A percentile compares a stretch with the other conserved stretches of the same genome.
Conservation (phyloP, 35 echinoderm and acorn worm genomes). For the Ophiothrix spiculata region DNA sequence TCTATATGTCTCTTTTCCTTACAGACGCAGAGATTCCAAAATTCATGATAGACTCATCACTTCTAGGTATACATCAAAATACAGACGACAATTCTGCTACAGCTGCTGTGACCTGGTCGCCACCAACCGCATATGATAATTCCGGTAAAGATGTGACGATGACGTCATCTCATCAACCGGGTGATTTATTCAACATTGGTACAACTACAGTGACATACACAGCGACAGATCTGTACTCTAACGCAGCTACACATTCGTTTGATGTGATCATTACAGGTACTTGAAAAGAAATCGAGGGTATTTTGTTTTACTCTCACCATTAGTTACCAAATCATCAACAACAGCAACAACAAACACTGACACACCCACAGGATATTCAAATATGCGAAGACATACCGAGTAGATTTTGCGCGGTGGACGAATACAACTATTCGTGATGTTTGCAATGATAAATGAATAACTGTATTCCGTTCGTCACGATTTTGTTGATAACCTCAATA, state of each 20-base stretch:
- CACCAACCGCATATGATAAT: slow-evolving; percentile 48
- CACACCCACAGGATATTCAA: background rate
- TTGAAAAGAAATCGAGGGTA: background rate
- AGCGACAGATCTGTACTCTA: slow-evolving; percentile 34
- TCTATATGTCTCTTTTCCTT: background rate
- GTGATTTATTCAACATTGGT: slow-evolving; percentile 46
- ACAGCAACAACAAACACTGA: background rate
- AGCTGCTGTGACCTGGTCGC: slow-evolving; percentile 38
- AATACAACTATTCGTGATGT: too few relatives aligned
- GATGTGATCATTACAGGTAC: slow-evolving; percentile 35
- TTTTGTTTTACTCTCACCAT: background rate
- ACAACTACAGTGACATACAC: slow-evolving; percentile 43
- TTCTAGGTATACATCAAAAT: background rate
- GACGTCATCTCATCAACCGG: slow-evolving; percentile 4
- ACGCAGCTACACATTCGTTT: slow-evolving; percentile 28
- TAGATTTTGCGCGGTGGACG: too few relatives aligned
- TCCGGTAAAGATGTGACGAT: slow-evolving; percentile 10
- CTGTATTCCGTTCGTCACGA: too few relatives aligned
- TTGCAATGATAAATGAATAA: too few relatives aligned
- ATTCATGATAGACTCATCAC: background rate
- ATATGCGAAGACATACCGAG: background rate
- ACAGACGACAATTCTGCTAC: background rate
- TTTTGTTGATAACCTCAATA: too few relatives aligned
- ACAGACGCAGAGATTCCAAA: slow-evolving; percentile 17
- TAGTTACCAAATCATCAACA: background rate